Base-by-base conservation (phyloP, 2,888 invertebrate genomes). In the Caenorhabditis japonica region DNA sequence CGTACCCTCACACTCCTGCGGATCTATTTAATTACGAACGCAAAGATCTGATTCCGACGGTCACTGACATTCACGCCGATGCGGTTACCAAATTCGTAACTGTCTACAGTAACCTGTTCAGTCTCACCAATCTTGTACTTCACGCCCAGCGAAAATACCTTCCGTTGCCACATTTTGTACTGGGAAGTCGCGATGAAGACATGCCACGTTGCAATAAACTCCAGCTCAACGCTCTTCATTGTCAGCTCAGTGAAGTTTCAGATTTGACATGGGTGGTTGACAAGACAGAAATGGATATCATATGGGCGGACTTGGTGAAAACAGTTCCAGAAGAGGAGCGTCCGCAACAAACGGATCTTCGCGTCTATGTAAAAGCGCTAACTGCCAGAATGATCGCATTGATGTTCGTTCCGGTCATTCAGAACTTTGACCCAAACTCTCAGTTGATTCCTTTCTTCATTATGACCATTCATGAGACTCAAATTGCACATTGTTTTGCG, bases 401-500 rank as follows among this genome's bases (percentile, higher is more conserved):
- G 36, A 46, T 72, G 12, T 59, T 72, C 19, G 71, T 46, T 4
- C 71, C 71, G n/a, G 39, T 27, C 8, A 27, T 30, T 5, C 17
- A 64, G 2, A 12, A 30, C 3, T 69, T 69, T 23, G 44, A 69
- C 21, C 5, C 15, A 3, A 25, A 38, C 1, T 60, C 55, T 8
- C 44, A 58, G 47, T 13, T 44, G 0, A 58, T 72, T 55, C 72
- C 72, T 8, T 33, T 72, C 23, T 52, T 72, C 19, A 27, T 66
- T 3, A 4, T 47, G 17, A 60, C 59, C 10, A 36, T 47, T 15
- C 59, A 72, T 27, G 72, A 72, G 38, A 44, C 72, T 17, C 72
- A 72, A 55, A 60, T 72, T 7, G 64, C 72, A 7, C 66, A 72
- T 19, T 64, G 72, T 33, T 64, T 46, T 12, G 59, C 64, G 1